phyloP scores from a whole-genome alignment of 2,113 vertebrate genomes.

The Tympanuchus pallidicinctus region DNA sequence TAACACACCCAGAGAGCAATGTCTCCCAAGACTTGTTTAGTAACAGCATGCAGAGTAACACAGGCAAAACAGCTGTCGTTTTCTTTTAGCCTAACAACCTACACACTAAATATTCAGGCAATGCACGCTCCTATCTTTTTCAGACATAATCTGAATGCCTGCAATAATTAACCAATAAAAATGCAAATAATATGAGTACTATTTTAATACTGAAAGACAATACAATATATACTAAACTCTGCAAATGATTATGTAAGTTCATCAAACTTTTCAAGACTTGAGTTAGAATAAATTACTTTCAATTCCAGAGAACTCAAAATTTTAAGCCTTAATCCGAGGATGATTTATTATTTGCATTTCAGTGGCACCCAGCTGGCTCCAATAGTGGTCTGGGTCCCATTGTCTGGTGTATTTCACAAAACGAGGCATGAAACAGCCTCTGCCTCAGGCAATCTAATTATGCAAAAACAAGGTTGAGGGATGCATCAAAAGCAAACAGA shows the following conservation, averaged over 20 bases:
- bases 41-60: not conserved
- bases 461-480: conserved; percentile 38
- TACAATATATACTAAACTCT: not conserved
- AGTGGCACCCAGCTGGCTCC: conserved; percentile 54
- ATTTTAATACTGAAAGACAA: not conserved
- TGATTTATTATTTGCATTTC: conserved; percentile 61
- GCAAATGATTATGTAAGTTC: not conserved
- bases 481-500: conserved; percentile 46
- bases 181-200: not conserved
- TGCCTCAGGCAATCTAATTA: conserved; percentile 53
- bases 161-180: conserved; percentile 14
- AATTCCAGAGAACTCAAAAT: conserved; percentile 22
- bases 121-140: not conserved
- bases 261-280: conserved; percentile 3
- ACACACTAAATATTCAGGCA: conserved; percentile 31
- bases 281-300: conserved; percentile 2
- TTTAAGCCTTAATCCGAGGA: conserved; percentile 32
- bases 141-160: not conserved
- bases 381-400: conserved; percentile 15
- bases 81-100: not conserved
- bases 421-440: not conserved
- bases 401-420: conserved; percentile 46
- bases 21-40: conserved; percentile 8
- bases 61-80: conserved; percentile 2
- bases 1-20: conserved; percentile 49